Conservation (phyloP, 2,113 vertebrate genomes). For the Macroglossus sobrinus region DNA sequence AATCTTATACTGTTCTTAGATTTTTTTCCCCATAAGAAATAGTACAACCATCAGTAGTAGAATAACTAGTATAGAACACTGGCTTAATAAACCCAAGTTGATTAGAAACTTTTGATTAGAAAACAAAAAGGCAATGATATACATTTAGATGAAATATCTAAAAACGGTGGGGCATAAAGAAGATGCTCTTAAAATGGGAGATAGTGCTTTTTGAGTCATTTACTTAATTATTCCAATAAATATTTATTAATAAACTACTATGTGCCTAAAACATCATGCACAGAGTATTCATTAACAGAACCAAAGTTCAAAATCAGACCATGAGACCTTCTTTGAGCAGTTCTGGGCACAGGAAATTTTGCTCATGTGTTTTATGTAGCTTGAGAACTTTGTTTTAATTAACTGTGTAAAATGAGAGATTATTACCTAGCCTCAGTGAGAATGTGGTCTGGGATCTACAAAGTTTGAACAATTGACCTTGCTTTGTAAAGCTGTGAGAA, state of each 20-base stretch:
- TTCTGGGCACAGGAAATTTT: background rate
- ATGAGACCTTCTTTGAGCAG: background rate
- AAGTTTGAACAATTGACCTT: constrained; percentile 19
- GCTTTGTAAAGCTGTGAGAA: background rate
- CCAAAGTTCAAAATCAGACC: background rate
- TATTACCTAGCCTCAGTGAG: background rate
- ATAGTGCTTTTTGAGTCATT: background rate
- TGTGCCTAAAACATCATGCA: background rate
- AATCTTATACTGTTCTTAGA: background rate
- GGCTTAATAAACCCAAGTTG: background rate
- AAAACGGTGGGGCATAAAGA: background rate
- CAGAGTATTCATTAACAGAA: background rate
- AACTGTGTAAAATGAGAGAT: constrained; percentile 15
- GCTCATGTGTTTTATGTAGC: constrained; percentile 13
- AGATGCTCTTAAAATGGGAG: background rate
- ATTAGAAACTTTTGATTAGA: background rate
- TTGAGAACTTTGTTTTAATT: constrained; percentile 21
- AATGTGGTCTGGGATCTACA: background rate
- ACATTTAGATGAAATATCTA: background rate
- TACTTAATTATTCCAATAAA: background rate
- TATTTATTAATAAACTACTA: background rate
- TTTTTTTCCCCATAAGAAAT: background rate
- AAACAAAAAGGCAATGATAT: background rate
- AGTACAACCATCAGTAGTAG: background rate
- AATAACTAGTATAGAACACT: background rate